A percentile compares a stretch with the other conserved stretches of the same genome.
Conservation (phyloP, 1,140 invertebrate genomes). For the Drosophila mayri region DNA sequence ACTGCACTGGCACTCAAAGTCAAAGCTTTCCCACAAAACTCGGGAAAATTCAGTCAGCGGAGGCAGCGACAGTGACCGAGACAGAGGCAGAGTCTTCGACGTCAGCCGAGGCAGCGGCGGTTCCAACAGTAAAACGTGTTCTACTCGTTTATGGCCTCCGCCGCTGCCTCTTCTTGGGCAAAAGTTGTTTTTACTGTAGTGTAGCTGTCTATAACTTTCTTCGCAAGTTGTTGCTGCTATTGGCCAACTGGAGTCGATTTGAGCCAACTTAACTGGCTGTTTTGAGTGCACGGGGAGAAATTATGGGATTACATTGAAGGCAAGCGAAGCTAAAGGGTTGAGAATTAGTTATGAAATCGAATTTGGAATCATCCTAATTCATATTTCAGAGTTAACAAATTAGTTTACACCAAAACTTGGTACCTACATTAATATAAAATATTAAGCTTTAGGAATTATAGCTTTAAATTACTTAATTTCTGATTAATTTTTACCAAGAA, state of each 20-base stretch:
- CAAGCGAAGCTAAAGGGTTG: too few relatives aligned
- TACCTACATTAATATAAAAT: background rate
- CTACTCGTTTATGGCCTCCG: constrained; percentile 72
- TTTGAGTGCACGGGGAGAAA: constrained; percentile 17
- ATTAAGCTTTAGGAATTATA: background rate
- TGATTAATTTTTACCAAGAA: background rate
- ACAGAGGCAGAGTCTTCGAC: constrained; percentile 8
- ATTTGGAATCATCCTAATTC: background rate
- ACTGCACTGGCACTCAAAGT: constrained; percentile 43
- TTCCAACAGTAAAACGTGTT: constrained; percentile 81
- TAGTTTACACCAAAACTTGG: too few relatives aligned
- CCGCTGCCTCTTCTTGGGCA: constrained; percentile 62
- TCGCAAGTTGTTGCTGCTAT: constrained; percentile 63
- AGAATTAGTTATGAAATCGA: background rate
- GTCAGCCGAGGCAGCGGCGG: constrained; percentile 21
- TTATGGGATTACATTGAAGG: background rate
- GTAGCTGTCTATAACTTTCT: constrained; percentile 76
- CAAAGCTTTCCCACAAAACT: constrained; percentile 74
- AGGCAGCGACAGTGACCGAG: constrained; percentile 2
- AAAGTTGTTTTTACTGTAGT: constrained; percentile 83
- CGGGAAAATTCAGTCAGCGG: constrained; percentile 24
- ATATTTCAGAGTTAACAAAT: background rate
- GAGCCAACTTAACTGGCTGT: constrained; percentile 37
- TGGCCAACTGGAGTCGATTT: constrained; percentile 42
- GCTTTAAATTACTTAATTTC: background rate